A percentile compares a stretch with the other conserved stretches of the same genome.
Conservation (phyloP, 1,140 invertebrate species). For the Aricia agestis region DNA sequence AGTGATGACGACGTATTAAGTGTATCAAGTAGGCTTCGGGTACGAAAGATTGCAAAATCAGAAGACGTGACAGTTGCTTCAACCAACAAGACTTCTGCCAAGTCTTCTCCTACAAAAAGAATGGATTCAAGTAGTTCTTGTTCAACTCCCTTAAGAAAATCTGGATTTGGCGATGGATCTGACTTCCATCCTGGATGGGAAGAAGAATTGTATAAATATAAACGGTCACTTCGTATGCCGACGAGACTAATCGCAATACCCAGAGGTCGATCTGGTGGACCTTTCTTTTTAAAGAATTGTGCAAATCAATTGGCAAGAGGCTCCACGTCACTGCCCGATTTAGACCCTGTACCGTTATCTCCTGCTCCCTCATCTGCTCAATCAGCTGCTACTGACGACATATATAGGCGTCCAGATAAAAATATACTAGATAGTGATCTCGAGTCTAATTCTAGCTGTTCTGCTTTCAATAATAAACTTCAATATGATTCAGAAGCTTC, state of each 20-base stretch:
- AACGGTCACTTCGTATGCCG: slow-evolving; percentile 87
- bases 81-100: slow-evolving; percentile 45
- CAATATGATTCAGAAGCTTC: slow-evolving; percentile 83
- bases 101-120: slow-evolving; percentile 62
- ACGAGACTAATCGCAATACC: slow-evolving; percentile 85
- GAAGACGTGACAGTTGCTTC: slow-evolving; percentile 50
- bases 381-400: slow-evolving; percentile 63
- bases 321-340: slow-evolving; percentile 85
- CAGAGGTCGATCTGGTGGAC: slow-evolving; percentile 60
- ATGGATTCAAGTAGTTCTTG: slow-evolving; percentile 48
- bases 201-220: slow-evolving; percentile 87
- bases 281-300: slow-evolving; percentile 49
- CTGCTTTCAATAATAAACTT: slow-evolving; percentile 68
- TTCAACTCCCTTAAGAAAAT: slow-evolving; percentile 73
- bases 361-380: slow-evolving; percentile 78
- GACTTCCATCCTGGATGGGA: slow-evolving; percentile 87
- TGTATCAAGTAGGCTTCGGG: slow-evolving; percentile 58
- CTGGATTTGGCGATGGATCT: slow-evolving; percentile 83
- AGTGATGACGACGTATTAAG: slow-evolving; percentile 65
- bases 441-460: slow-evolving; percentile 82
- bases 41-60: slow-evolving; percentile 59
- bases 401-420: slow-evolving; percentile 70
- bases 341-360: slow-evolving; percentile 81
- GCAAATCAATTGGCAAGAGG: slow-evolving; percentile 60
- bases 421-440: slow-evolving; percentile 78